Base-by-base conservation (phyloP, 2,797 vertebrate species). In the Myiotriccus ornatus region DNA sequence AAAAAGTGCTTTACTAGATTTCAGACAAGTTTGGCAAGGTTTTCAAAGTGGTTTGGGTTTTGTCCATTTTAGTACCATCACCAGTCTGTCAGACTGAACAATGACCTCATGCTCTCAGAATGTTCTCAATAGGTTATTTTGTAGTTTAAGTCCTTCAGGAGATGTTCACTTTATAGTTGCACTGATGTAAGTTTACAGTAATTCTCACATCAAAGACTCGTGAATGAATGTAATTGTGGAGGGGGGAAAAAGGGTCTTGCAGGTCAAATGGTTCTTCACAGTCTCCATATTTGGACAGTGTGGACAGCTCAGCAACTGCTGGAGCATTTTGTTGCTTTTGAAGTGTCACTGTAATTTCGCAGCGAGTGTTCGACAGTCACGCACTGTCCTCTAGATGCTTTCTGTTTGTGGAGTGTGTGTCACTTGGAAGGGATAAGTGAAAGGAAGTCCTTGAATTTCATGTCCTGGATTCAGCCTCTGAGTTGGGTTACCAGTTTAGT, bases 311-410 rank as follows among this genome's bases (percentile, higher is more conserved):
- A 56, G 39, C 43, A 41, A 30, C 34, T 10, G 7, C 35, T 84
- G 70, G 27, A 93, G 62, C 16, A 18, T 79, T 82, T 57, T 90
- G 71, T 69, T 83, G 30, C 28, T 57, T 95, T 89, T 82, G 73
- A 71, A 12, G 28, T 91, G 93, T 96, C 91, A 70, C 69, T 28
- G 23, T 52, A 44, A 82, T 79, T 97, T 88, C 77, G 41, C 90
- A 46, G 57, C 20, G 3, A 22, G 6, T 20, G 32, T 64, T 90
- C 50, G 53, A 41, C 82, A 34, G 17, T 79, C 82, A 3, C 10
- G 6, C 76, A 20, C 32, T 57, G 30, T 80, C 56, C 78, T 80
- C 67, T 7, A 28, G 84, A 59, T 94, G 69, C 53, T 85, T 94
- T 69, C 76, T 75, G 28, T 74, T 68, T 84, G 85, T 83, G 84